Base-by-base conservation (phyloP, 1,140 invertebrate genomes). In the Drosophila carrolli region DNA sequence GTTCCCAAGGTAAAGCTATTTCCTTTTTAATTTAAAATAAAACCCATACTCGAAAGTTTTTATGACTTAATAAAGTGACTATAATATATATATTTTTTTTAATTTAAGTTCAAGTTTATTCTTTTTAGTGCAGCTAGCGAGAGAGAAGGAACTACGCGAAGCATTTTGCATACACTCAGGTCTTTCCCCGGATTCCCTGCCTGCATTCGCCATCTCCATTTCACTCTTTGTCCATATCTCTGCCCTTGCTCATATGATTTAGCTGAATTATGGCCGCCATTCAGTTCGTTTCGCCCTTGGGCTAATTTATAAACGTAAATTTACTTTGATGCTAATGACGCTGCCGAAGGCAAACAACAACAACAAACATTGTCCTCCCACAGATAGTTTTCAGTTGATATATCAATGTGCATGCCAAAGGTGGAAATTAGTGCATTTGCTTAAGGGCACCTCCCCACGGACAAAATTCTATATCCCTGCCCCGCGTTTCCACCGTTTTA, bases 241-340 rank as follows among this genome's bases (percentile, higher is more conserved):
- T 40, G 60, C 23, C 41, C 14, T 13, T 46, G 62, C 48, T 70
- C 51, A 27, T 70, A 71, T 71, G 65, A 71, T 71, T 71, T 58
- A 29, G 43, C 53, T 71, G 67, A 71, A 71, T 71, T 71, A 71
- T 71, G 65, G 44, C 44, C 65, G 29, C 51, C 67, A 71, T 70
- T 71, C 50, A 57, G 51, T 48, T 58, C 37, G 65, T 70, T 71
- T 50, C 44, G 65, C 43, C 67, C 53, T 71, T 58, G 46, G 65
- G 60, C 48, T 59, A 83, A 82, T 83, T 77, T 78, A 82, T 78
- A 82, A 75, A 63, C 79, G 58, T 74, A 82, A 82, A 81, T 81
- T 77, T 82, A 78, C 61, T 77, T 81, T 83, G 79, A 82, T 82
- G 79, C 75, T 82, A 83, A 82, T 82, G 80, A 83, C 65, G 80